Evolutionary conservation across 2,888 invertebrate genomes (phyloP), one percentile per base, ranked within the genome.

Genomic region (Mycalesis mineus): DNA sequence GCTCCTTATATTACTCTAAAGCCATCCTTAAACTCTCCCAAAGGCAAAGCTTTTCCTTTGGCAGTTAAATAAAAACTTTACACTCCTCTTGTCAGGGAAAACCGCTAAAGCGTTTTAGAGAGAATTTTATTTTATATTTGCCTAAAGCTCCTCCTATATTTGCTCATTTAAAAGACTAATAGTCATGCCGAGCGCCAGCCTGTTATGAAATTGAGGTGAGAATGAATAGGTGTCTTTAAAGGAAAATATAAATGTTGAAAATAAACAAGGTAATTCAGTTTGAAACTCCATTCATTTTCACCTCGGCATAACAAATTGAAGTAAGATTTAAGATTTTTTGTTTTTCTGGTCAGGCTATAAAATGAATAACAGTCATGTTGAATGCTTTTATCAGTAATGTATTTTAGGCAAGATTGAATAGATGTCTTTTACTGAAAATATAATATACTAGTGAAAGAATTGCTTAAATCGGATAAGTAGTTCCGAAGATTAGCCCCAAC

Each of bases 141-240:
- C 31, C 47, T 33, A 47, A 47, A 14, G 31, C 39, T 40, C 40
- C 40, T 47, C 11, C 28, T 44, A 14, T 57, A 44, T 55, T 58
- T 58, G 48, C 22, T 33, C 55, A 55, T 58, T 55, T 58, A 45
- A 55, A 55, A 47, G 41, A 55, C 51, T 51, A 55, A 55, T 59
- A 31, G 39, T 33, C 13, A 28, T 44, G 39, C 54, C 37, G 13
- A 44, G 39, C 45, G 22, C 33, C 47, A 17, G 40, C 31, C 31
- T 41, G 40, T 41, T 15, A 41, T 51, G 28, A 41, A 40, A 14
- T 41, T 29, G 36, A 31, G 29, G 31, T 13, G 45, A 45, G 29
- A 40, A 9, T 3, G 33, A 33, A 33, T 9, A n/a, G n/a, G n/a
- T n/a, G n/a, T n/a, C n/a, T n/a, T n/a, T n/a, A n/a, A n/a, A n/a